A percentile compares a stretch with the other conserved stretches of the same genome.
phyloP scores from a whole-genome alignment of 2,113 vertebrate species.

The Naja naja region DNA sequence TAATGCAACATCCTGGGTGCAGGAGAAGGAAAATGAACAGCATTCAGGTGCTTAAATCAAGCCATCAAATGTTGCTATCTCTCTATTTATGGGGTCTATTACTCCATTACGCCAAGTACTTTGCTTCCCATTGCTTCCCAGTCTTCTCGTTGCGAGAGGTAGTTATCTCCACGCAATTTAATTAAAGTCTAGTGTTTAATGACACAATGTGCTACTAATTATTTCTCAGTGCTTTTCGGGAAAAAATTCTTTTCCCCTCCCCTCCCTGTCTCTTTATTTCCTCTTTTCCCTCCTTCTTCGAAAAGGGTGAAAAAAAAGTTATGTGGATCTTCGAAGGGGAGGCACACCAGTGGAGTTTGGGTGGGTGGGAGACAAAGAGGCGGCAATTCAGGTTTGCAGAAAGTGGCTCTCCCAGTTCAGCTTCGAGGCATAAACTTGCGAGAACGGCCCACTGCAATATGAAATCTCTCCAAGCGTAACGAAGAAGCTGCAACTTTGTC shows the following conservation, averaged over 20 bases:
- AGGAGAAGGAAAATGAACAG: constrained; percentile 36
- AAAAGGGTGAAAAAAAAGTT: background rate
- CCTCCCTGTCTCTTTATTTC: background rate
- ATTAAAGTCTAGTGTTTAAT: constrained; percentile 78
- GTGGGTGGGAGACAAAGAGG: background rate
- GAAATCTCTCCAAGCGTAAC: background rate
- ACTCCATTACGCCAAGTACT: constrained; percentile 55
- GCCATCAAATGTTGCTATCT: constrained; percentile 39
- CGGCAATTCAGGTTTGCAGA: background rate
- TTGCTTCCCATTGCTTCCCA: constrained; percentile 39
- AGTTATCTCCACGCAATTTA: constrained; percentile 73
- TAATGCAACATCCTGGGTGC: constrained; percentile 46
- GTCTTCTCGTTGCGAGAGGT: constrained; percentile 60
- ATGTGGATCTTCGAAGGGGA: background rate
- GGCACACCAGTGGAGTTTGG: background rate
- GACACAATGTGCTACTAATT: constrained; percentile 73
- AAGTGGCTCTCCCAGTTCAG: background rate
- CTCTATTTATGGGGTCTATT: constrained; percentile 49
- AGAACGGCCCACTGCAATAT: background rate
- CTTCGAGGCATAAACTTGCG: background rate
- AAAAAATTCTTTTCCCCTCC: background rate
- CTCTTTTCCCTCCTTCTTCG: background rate
- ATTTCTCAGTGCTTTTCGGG: constrained; percentile 67
- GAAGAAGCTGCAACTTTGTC: background rate
- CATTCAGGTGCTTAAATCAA: constrained; percentile 50